Evolutionary conservation across 2,888 invertebrate species (phyloP).

Genomic region (Pandemis heparana): DNA sequence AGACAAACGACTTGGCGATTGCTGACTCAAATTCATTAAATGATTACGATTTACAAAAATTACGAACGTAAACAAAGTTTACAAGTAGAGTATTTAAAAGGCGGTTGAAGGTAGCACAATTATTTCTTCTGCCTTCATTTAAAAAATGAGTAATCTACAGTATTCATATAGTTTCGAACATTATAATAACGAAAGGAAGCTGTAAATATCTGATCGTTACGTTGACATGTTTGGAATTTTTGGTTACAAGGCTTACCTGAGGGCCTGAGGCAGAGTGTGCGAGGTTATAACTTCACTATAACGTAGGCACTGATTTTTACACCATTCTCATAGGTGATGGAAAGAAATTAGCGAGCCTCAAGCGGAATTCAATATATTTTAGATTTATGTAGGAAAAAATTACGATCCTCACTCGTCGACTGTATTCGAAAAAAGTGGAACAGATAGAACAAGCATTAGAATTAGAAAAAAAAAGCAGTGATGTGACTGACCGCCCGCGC

Average conservation of each 20-base stretch:
- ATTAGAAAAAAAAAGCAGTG: not conserved
- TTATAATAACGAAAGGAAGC: not conserved
- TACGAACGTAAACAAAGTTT: conserved; percentile 23
- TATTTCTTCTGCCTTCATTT: not conserved
- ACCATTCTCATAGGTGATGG: not conserved
- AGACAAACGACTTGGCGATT: not conserved
- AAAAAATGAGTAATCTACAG: not conserved
- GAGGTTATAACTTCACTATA: not conserved
- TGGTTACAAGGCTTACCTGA: conserved; percentile 32
- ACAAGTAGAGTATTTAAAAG: not conserved
- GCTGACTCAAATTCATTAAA: not conserved
- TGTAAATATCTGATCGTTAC: not conserved
- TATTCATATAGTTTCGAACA: not conserved
- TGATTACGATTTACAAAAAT: not conserved
- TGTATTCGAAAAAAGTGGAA: not conserved
- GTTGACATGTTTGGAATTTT: conserved; percentile 7
- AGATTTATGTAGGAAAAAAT: not conserved
- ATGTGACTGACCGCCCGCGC: not conserved
- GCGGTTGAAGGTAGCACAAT: not conserved
- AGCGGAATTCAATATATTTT: not conserved
- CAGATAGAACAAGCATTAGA: not conserved
- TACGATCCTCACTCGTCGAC: not conserved
- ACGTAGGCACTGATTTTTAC: not conserved
- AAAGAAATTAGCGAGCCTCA: not conserved
- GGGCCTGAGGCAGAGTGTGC: not conserved